Evolutionary conservation across 2,888 invertebrate species (phyloP).

Genomic region (Dexiosoma caninum): DNA sequence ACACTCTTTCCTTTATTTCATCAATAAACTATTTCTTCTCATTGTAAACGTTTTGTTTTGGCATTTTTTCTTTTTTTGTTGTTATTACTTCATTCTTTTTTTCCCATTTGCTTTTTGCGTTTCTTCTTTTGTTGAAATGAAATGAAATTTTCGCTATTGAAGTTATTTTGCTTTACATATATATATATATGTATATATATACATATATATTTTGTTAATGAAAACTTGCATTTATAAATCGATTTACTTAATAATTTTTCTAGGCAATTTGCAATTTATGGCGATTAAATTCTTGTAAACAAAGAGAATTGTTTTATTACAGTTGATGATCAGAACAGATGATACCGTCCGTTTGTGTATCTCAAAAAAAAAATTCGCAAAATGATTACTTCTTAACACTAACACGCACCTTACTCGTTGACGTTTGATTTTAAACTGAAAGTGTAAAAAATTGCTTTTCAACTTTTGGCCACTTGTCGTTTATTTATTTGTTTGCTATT

Average conservation of each 20-base stretch:
- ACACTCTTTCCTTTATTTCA: background rate
- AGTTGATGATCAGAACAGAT: too few relatives aligned
- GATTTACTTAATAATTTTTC: background rate
- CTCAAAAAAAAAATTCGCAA: background rate
- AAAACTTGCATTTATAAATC: background rate
- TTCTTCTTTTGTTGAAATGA: background rate
- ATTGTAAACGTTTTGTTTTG: constrained; percentile 1
- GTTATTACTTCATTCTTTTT: background rate
- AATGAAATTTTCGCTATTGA: background rate
- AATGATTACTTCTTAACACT: background rate
- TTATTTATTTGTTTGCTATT: constrained; percentile 20
- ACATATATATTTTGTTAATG: background rate
- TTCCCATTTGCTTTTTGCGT: background rate
- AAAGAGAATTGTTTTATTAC: background rate
- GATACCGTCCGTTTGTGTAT: background rate
- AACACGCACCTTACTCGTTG: constrained; percentile 59
- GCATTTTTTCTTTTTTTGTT: constrained; percentile 24
- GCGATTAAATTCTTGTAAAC: background rate
- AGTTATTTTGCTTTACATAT: background rate
- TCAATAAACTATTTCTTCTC: background rate
- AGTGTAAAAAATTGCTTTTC: constrained; percentile 25
- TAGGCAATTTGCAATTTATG: background rate
- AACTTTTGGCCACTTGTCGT: constrained; percentile 53
- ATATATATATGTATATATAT: too few relatives aligned
- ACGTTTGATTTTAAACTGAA: constrained; percentile 58